A percentile compares a stretch with the other conserved stretches of the same genome.
Conservation (phyloP, 35 echinoderm and acorn worm genomes). For the Diadema setosum region DNA sequence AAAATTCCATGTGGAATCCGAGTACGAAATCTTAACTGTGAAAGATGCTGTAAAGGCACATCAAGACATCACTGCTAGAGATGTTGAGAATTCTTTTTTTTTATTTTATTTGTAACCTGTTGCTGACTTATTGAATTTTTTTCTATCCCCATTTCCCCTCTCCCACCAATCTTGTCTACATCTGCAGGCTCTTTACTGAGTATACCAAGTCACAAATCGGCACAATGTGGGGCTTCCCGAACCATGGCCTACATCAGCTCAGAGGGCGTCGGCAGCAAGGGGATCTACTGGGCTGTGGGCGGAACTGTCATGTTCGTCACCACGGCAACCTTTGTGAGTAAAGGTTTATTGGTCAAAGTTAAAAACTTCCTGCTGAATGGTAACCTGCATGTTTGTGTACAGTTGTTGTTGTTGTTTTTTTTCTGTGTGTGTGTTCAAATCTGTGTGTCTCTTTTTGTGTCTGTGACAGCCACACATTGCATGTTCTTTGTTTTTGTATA, state of each 20-base stretch:
- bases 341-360: neutral
- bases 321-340: neutral
- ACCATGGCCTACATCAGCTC: neutral
- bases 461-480: neutral
- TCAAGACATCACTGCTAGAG: neutral
- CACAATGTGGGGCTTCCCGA: neutral
- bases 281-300: neutral
- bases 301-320: neutral
- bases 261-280: neutral
- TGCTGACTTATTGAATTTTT: neutral
- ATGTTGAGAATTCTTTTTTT: neutral
- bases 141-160: neutral
- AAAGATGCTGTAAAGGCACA: neutral
- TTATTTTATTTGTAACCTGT: neutral
- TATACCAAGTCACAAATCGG: neutral
- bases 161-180: neutral
- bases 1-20: too few species aligned
- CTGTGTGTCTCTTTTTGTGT: neutral
- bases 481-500: neutral
- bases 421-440: neutral
- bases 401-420: too few species aligned
- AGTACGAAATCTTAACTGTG: too few species aligned
- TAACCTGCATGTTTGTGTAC: too few species aligned
- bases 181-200: neutral
- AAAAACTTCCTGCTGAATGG: neutral